phyloP scores from a whole-genome alignment of 2,113 vertebrate genomes.

The Chloroceryle aenea region DNA sequence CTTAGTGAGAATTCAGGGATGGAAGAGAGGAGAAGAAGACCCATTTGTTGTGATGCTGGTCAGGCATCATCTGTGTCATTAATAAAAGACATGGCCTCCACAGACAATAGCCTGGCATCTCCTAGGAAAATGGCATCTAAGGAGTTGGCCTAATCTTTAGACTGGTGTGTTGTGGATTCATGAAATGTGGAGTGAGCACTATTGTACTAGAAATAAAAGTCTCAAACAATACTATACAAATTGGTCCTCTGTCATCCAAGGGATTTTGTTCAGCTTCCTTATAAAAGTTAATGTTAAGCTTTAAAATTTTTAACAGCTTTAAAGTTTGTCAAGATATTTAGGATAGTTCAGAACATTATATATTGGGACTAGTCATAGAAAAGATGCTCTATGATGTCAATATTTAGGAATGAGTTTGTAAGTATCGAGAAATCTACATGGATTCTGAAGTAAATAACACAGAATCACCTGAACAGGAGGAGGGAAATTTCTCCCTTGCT shows the following conservation, averaged over 20 bases:
- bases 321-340: background rate
- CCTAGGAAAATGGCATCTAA: background rate
- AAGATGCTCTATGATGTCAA: background rate
- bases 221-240: background rate
- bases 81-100: fast-evolving
- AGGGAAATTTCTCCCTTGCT: background rate
- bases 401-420: background rate
- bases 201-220: background rate
- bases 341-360: background rate
- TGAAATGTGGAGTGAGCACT: background rate
- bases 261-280: background rate
- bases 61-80: background rate
- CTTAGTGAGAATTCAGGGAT: background rate
- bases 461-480: background rate
- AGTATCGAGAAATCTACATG: background rate
- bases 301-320: too few species aligned
- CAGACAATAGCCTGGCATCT: background rate
- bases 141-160: background rate
- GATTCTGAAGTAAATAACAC: background rate
- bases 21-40: background rate
- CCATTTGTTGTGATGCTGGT: background rate
- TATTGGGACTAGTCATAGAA: background rate
- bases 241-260: background rate
- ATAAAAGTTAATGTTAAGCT: background rate
- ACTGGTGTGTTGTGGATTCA: background rate